Base-by-base conservation (phyloP, 2,888 invertebrate genomes). In the Plusia festucae region DNA sequence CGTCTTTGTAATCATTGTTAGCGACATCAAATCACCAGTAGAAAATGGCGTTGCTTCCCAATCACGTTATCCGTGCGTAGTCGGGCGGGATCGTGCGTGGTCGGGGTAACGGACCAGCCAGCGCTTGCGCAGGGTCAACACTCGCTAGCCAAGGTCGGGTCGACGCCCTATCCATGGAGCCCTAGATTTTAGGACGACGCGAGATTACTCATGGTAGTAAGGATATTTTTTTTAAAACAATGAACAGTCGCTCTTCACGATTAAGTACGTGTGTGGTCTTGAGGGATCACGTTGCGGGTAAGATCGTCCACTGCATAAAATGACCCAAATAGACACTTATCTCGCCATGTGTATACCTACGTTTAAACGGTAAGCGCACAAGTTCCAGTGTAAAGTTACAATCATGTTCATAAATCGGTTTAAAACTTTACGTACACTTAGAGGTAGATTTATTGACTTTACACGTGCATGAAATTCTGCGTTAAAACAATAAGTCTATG, bases 51-150 rank as follows among this genome's bases (percentile, higher is more conserved):
- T 62, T 79, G 73, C 66, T 78, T 72, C 53, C 65, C 75, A 75
- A 73, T 78, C 73, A 74, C 46, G 46, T 49, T 49, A 73, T 82
- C 78, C 81, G 82, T 82, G 79, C 79, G 76, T 73, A 65, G 70
- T 78, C 73, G 84, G 85, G 73, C 68, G 76, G 73, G 79, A 82
- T 86, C 83, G 83, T 80, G 80, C 76, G 85, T 82, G 81, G 68
- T 83, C 85, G 85, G 84, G 83, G 85, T 92, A 91, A 91, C 90
- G 90, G 90, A 84, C 83, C 79, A 82, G 81, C 83, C 79, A 82
- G 81, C 90, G 92, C 85, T 73, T 79, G 90, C 91, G 91, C 92
- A 90, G 92, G 93, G 91, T 93, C 93, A 93, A 93, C 87, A 91
- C 64, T 88, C 90, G 89, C 90, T 76, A 81, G 77, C 81, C 90